Evolutionary conservation across 2,888 invertebrate genomes (phyloP).

Genomic region (Neria commutata): DNA sequence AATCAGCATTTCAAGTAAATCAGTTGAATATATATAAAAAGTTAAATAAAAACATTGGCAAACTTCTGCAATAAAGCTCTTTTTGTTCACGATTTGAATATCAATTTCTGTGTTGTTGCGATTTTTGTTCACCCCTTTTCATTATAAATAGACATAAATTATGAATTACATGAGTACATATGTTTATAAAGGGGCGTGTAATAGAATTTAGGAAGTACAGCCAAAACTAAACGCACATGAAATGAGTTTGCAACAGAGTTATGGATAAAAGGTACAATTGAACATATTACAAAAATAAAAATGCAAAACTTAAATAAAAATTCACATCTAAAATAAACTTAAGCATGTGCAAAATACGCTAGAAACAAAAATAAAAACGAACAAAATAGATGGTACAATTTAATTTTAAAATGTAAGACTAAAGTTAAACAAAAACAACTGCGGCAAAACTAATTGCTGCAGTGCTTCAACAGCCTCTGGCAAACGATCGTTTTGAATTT

Average conservation of each 20-base stretch:
- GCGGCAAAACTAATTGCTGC: slow-evolving; percentile 45
- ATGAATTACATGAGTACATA: neutral
- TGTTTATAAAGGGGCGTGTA: neutral
- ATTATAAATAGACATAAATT: too few relatives aligned
- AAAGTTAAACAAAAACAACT: neutral
- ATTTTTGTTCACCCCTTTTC: too few relatives aligned
- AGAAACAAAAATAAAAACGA: slow-evolving; percentile 27
- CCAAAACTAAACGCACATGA: too few relatives aligned
- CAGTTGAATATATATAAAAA: too few relatives aligned
- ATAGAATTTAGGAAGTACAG: too few relatives aligned
- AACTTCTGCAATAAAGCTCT: too few relatives aligned
- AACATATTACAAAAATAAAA: neutral
- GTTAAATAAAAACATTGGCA: too few relatives aligned
- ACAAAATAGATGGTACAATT: slow-evolving; percentile 19
- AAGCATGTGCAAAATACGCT: neutral
- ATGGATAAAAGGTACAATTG: neutral
- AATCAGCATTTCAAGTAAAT: too few relatives aligned
- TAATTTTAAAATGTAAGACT: slow-evolving; percentile 9
- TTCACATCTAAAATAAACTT: neutral
- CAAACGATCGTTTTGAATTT: slow-evolving; percentile 61
- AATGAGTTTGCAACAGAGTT: slow-evolving; percentile 30
- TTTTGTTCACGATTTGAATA: too few relatives aligned
- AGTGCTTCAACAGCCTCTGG: slow-evolving; percentile 58
- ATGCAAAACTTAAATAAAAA: neutral
- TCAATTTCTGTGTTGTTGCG: too few relatives aligned